These are phyloP conservation scores for Ramphastos sulfuratus DNA, from an alignment of 2,113 vertebrate genomes.

Conservation along the genomic window DNA sequence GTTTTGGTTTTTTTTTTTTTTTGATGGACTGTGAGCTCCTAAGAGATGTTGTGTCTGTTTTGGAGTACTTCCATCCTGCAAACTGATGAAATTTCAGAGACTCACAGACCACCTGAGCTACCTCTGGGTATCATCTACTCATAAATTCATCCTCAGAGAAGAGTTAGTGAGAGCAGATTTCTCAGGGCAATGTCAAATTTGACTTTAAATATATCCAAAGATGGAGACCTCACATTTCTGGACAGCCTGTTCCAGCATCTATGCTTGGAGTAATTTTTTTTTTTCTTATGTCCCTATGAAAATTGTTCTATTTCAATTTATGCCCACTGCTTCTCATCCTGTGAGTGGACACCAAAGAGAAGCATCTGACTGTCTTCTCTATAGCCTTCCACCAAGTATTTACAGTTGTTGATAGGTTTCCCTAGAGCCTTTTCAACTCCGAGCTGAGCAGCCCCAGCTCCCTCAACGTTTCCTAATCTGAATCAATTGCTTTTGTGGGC, in stretches of 20 bases:
- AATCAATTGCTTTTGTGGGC: not conserved
- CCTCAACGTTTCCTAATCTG: not conserved
- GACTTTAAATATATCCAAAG: not conserved
- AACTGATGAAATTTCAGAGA: constrained; percentile 42
- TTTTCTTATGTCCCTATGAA: not conserved
- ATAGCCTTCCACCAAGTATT: not conserved
- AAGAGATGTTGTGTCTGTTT: not conserved
- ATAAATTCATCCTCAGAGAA: not conserved
- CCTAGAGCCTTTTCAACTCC: not conserved
- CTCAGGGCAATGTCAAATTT: not conserved
- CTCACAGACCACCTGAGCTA: not conserved
- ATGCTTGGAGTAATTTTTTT: not conserved
- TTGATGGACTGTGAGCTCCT: not conserved
- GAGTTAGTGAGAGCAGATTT: not conserved
- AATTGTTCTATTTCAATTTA: not conserved
- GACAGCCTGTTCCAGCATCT: not conserved
- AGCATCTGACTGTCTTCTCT: not conserved
- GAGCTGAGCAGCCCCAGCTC: not conserved
- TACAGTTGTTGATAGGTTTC: not conserved
- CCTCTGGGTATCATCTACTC: constrained; percentile 32
- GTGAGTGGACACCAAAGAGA: not conserved
- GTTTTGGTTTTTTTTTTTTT: not conserved
- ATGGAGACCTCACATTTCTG: not conserved
- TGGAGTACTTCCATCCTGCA: not conserved
- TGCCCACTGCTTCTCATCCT: not conserved